Evolutionary conservation across 2,797 vertebrate species (phyloP), one percentile per base, ranked within the genome.

Genomic region (Dendrocincla fuliginosa): DNA sequence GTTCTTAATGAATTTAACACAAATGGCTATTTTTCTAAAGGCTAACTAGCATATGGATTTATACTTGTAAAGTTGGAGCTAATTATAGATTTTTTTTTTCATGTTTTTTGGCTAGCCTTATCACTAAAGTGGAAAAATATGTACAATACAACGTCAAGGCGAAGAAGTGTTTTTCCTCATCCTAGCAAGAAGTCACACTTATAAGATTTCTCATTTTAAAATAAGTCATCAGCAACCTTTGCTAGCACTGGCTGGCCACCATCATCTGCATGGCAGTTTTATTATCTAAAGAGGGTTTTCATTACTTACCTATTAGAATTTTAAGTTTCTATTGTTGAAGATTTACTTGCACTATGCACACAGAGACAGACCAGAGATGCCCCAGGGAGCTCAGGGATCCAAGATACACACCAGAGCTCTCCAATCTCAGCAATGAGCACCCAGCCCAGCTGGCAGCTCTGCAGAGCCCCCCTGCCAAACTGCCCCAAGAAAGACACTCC

Each of bases 1-100:
- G 85, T 6, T 78, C 65, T 87, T 81, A 88, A 87, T 95, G 65
- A 81, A 89, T 94, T 95, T 93, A 92, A 85, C 87, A 92, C 39
- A 78, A 96, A 89, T 11, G n/a, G 22, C 41, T 87, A n/a, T 92
- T 87, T 76, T 82, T 87, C 41, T 78, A 59, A 89, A 85, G 61
- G 50, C 24, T 92, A 91, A 87, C 69, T 64, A 83, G 49, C 73
- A 71, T 84, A 76, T 71, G 76, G 50, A 86, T 67, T 94, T 92
- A 80, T 68, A 69, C 42, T 93, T 93, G 56, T 3, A 47, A 49
- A 69, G 53, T 57, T 94, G 78, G 47, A 87, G 33, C 59, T 94
- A 92, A 92, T 92, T 94, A 78, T 14, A 65, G 78, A 19, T 15
- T 42, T 30, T 18, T 52, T 86, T 83, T 87, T 89, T 50, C 46